Conservation (phyloP, 2,113 vertebrate genomes). For the Thunnus thynnus region DNA sequence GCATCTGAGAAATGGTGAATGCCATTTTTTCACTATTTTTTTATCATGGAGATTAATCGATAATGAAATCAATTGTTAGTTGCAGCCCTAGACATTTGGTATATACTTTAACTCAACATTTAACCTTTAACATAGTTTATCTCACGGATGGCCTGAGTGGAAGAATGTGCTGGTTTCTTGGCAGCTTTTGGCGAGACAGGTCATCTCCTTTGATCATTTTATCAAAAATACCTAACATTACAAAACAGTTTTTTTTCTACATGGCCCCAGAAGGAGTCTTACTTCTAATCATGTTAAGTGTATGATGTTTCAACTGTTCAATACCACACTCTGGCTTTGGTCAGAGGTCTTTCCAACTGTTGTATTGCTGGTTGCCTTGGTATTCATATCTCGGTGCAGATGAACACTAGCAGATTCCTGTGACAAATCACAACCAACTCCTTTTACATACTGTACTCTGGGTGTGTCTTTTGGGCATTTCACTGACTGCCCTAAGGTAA, state of each 20-base stretch:
- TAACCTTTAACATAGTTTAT: too few species aligned
- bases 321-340: slow-evolving; percentile 19
- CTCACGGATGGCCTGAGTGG: too few species aligned
- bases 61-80: too few species aligned
- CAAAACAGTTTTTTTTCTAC: neutral
- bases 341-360: slow-evolving; percentile 2
- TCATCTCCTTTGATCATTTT: neutral
- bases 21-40: too few species aligned
- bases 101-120: too few species aligned
- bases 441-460: slow-evolving; percentile 60
- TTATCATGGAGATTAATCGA: too few species aligned
- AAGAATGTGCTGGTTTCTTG: neutral
- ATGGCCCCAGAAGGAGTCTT: neutral
- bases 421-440: slow-evolving; percentile 67
- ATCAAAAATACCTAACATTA: neutral
- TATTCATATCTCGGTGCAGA: slow-evolving; percentile 34
- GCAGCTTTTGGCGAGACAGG: too few species aligned
- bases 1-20: too few species aligned
- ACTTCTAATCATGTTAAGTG: neutral
- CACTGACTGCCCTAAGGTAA: slow-evolving; percentile 26
- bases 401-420: slow-evolving; percentile 60
- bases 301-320: slow-evolving; percentile 7
- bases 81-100: too few species aligned
- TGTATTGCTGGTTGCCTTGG: slow-evolving; percentile 28
- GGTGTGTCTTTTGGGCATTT: slow-evolving; percentile 52